Percentiles rank a stretch among this genome's conserved stretches.
Conservation (phyloP, 2,797 vertebrate species). For the Loris lydekkerianus region DNA sequence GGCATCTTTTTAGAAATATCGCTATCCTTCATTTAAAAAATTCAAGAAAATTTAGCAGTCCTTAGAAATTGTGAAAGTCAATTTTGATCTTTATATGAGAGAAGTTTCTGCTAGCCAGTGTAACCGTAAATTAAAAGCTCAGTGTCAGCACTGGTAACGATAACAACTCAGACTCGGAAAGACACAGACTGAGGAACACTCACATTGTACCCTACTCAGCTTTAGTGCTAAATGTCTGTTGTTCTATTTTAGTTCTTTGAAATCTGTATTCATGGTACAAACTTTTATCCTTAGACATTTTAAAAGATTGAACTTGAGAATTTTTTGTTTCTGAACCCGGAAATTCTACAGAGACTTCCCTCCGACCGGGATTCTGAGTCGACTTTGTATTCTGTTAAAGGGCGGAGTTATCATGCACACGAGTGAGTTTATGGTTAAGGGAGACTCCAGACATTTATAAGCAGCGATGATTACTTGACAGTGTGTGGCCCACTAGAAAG, state of each 20-base stretch:
- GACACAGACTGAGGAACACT: neutral
- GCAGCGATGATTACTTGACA: neutral
- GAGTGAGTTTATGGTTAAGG: conserved; percentile 39
- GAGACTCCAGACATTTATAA: neutral
- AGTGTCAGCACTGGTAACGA: neutral
- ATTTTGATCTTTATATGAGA: neutral
- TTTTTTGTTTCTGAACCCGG: neutral
- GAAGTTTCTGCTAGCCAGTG: neutral
- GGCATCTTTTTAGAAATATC: neutral
- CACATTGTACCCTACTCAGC: neutral
- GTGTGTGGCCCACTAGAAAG: neutral
- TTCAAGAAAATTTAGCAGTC: conserved; percentile 22
- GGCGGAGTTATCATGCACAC: conserved; percentile 7
- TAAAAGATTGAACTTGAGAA: conserved; percentile 52
- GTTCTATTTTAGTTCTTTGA: conserved; percentile 47
- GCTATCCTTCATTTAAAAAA: conserved; percentile 32
- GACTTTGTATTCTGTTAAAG: conserved; percentile 40
- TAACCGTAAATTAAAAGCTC: conserved; percentile 14
- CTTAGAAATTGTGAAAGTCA: conserved; percentile 24
- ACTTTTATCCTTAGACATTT: conserved; percentile 15
- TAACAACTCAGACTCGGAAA: neutral
- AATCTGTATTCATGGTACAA: conserved; percentile 23
- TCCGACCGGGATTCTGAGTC: neutral
- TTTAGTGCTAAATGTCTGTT: neutral
- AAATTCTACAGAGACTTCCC: conserved; percentile 40